Conservation (phyloP, 1,140 invertebrate genomes). For the Rhizoglyphus robini region DNA sequence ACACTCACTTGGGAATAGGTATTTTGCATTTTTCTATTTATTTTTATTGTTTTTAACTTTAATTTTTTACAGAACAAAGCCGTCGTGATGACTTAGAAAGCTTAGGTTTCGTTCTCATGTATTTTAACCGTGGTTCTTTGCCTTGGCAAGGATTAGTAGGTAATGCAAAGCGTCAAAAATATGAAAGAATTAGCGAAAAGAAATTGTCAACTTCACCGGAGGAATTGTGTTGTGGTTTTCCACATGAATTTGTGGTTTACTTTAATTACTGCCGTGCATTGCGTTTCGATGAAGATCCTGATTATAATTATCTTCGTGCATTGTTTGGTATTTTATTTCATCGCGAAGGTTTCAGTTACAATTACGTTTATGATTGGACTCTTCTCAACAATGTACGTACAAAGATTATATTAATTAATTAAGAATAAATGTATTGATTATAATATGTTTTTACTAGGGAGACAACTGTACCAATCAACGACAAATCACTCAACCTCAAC, state of each 20-base stretch:
- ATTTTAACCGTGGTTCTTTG: no score
- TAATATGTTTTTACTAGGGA: neutral
- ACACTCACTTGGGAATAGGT: no score
- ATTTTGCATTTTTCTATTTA: slow-evolving; percentile 15
- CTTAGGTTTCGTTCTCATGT: slow-evolving; percentile 47
- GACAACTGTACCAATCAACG: neutral
- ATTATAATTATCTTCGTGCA: slow-evolving; percentile 44
- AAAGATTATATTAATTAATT: neutral
- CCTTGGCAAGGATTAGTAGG: no score
- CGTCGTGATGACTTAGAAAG: slow-evolving; percentile 69
- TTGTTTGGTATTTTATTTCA: slow-evolving; percentile 46
- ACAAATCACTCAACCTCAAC: no score
- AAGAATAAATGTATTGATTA: no score
- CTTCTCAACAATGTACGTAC: slow-evolving; percentile 36
- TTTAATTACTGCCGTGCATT: slow-evolving; percentile 46
- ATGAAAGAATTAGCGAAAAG: no score
- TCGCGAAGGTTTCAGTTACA: slow-evolving; percentile 44
- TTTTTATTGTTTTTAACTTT: slow-evolving; percentile 3
- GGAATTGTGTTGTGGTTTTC: slow-evolving; percentile 38
- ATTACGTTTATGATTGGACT: slow-evolving; percentile 51
- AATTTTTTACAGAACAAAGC: no score
- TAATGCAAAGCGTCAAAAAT: no score
- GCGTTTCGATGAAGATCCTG: slow-evolving; percentile 47
- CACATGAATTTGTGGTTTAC: slow-evolving; percentile 46
- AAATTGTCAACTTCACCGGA: slow-evolving; percentile 41